phyloP scores from a whole-genome alignment of 2,113 vertebrate genomes.

The Symphodus melops region DNA sequence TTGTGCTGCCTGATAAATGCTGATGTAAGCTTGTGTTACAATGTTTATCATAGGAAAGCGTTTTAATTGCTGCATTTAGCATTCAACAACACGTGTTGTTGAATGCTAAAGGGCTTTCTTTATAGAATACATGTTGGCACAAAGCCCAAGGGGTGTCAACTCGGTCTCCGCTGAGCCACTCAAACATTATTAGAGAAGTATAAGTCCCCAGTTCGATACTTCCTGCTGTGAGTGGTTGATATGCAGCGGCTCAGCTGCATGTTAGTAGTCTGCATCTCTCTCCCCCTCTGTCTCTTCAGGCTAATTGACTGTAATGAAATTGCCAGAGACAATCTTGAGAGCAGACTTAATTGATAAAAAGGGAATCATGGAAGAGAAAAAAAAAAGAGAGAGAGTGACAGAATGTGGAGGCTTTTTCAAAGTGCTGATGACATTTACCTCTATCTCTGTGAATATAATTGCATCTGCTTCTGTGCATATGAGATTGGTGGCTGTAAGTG shows the following conservation, averaged over 20 bases:
- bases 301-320: conserved; percentile 82
- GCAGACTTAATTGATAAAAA: conserved; percentile 72
- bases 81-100: conserved; percentile 24
- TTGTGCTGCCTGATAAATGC: not conserved
- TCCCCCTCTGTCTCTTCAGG: conserved; percentile 48
- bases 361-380: conserved; percentile 52
- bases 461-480: conserved; percentile 39
- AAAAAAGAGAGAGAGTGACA: conserved; percentile 55
- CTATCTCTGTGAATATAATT: conserved; percentile 58
- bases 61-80: conserved; percentile 7
- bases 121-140: not conserved
- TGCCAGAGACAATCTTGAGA: conserved; percentile 70
- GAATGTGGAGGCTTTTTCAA: conserved; percentile 50
- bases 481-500: conserved; percentile 15
- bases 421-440: conserved; percentile 67
- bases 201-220: conserved; percentile 35
- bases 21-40: conserved; percentile 25
- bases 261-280: conserved; percentile 38
- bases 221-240: conserved; percentile 53
- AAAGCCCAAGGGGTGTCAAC: conserved; percentile 3
- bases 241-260: conserved; percentile 47
- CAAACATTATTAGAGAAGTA: conserved; percentile 48
- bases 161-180: not conserved
- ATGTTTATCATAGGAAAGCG: not conserved
- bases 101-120: not conserved